These are phyloP conservation scores for Rhipidura dahli DNA, from an alignment of 2,113 vertebrate genomes.

Conservation along the genomic window DNA sequence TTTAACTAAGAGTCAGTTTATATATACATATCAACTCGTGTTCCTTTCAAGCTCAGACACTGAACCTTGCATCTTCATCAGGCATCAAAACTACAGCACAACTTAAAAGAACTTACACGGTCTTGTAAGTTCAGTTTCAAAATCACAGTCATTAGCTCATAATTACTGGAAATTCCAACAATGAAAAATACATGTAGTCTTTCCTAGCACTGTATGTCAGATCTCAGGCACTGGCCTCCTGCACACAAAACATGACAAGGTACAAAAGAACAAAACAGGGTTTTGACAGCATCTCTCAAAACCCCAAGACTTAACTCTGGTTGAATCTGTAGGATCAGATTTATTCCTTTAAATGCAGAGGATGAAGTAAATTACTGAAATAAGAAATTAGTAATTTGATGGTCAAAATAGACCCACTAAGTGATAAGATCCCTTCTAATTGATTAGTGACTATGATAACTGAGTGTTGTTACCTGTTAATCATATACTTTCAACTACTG, in stretches of 20 bases:
- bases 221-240: neutral
- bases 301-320: neutral
- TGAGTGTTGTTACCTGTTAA: neutral
- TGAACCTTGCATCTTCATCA: neutral
- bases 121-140: neutral
- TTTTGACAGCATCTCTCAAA: neutral
- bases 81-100: neutral
- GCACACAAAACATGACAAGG: neutral
- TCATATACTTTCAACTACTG: neutral
- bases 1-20: neutral
- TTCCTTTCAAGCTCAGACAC: neutral
- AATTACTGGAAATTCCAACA: neutral
- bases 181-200: neutral
- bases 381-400: neutral
- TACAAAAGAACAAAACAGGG: neutral
- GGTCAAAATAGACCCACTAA: neutral
- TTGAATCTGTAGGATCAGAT: neutral
- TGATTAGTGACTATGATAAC: neutral
- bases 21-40: neutral
- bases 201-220: neutral
- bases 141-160: neutral
- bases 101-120: neutral
- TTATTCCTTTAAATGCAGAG: neutral
- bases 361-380: neutral
- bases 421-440: neutral